Conservation (phyloP, 2,113 vertebrate genomes). For the Machaerirhynchus nigripectus region DNA sequence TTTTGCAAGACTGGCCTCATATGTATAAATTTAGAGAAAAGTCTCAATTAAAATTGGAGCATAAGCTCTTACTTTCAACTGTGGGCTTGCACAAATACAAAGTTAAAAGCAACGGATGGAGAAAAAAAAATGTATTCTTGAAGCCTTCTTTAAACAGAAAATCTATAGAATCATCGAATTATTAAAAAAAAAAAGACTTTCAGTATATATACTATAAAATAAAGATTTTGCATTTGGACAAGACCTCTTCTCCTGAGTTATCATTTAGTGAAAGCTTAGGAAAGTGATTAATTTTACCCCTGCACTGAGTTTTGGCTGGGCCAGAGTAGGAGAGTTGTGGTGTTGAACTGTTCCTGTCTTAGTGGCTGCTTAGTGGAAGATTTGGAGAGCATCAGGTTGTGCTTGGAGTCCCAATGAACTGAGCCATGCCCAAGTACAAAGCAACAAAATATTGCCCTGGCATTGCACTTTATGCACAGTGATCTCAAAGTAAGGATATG, state of each 20-base stretch:
- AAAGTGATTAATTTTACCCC: not conserved
- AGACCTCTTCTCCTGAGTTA: not conserved
- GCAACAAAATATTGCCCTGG: not conserved
- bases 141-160: not conserved
- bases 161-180: not conserved
- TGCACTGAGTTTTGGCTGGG: not conserved
- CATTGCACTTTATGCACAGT: not conserved
- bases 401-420: not conserved
- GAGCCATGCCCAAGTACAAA: not conserved
- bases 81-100: not conserved
- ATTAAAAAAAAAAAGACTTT: not conserved
- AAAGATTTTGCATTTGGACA: not conserved
- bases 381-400: not conserved
- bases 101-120: not conserved
- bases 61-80: not conserved
- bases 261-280: not conserved
- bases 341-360: not conserved
- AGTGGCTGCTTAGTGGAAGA: not conserved
- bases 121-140: not conserved
- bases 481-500: not conserved
- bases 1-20: constrained; percentile 31
- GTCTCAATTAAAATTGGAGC: not conserved
- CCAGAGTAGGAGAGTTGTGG: not conserved
- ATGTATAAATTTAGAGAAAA: not conserved
- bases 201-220: not conserved